These are phyloP conservation scores for Hylia prasina DNA, from an alignment of 2,113 vertebrate species.

Conservation along the genomic window DNA sequence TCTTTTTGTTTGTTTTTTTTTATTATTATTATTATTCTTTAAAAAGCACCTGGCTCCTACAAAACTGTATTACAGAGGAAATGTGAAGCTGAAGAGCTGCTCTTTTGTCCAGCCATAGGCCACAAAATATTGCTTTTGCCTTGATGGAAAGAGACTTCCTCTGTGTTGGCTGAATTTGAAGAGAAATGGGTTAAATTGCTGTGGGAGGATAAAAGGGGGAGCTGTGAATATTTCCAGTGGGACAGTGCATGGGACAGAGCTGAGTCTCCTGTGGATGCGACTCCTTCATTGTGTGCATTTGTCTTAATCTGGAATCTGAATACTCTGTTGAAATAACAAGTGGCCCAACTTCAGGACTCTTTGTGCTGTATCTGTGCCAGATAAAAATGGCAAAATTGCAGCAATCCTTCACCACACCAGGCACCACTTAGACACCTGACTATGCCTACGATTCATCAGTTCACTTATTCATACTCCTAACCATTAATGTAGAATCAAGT, in stretches of 20 bases:
- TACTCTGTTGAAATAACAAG: neutral
- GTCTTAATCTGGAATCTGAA: neutral
- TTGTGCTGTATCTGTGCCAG: neutral
- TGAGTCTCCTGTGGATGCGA: accelerated
- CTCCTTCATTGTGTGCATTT: neutral
- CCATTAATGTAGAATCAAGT: neutral
- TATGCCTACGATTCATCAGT: accelerated
- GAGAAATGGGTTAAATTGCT: neutral
- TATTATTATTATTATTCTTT: no score
- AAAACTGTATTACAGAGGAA: neutral
- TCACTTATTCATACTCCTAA: neutral
- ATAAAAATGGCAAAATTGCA: neutral
- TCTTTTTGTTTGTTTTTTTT: no score
- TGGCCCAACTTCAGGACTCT: neutral
- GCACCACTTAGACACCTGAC: neutral
- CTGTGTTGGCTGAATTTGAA: neutral
- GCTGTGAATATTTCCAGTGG: neutral
- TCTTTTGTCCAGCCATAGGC: neutral
- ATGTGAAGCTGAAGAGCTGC: neutral
- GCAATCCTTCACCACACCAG: neutral
- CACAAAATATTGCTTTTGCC: neutral
- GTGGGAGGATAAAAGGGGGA: neutral
- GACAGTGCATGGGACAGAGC: neutral
- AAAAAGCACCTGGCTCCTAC: neutral
- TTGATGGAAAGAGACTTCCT: accelerated